Percentiles rank a stretch among this genome's conserved stretches.
These are phyloP conservation scores for Labeo calbasu DNA, from an alignment of 2,797 vertebrate species.

Conservation along the genomic window DNA sequence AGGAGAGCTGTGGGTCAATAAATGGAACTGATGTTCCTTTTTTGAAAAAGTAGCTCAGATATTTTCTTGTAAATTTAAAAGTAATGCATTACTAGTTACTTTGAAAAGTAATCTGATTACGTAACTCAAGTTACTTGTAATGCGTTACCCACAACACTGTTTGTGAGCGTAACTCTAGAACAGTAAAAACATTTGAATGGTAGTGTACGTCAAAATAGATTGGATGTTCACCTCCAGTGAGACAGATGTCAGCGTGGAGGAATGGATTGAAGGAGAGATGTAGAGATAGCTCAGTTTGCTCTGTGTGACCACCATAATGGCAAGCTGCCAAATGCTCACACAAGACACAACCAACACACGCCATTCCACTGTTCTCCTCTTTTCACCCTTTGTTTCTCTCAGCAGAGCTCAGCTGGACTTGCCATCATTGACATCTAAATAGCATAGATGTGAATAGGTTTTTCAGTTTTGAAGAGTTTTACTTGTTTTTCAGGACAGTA, in stretches of 20 bases:
- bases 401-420: conserved; percentile 21
- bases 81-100: too few species aligned
- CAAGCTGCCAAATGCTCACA: conserved; percentile 67
- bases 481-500: neutral
- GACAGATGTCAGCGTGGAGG: conserved; percentile 12
- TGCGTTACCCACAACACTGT: too few species aligned
- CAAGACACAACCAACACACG: conserved; percentile 64
- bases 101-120: too few species aligned
- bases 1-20: too few species aligned
- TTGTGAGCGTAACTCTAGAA: too few species aligned
- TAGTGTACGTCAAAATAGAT: neutral
- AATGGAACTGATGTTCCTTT: too few species aligned
- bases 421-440: neutral
- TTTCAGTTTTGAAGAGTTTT: conserved; percentile 1
- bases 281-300: conserved; percentile 74
- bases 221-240: neutral
- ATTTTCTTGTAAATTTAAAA: too few species aligned
- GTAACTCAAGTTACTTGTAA: too few species aligned
- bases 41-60: too few species aligned
- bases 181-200: neutral
- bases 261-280: conserved; percentile 54
- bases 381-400: conserved; percentile 29
- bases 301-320: conserved; percentile 75
- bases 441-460: neutral
- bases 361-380: conserved; percentile 20